Evolutionary conservation across 2,888 invertebrate species (phyloP).

Genomic region (Hoplodrina blanda): DNA sequence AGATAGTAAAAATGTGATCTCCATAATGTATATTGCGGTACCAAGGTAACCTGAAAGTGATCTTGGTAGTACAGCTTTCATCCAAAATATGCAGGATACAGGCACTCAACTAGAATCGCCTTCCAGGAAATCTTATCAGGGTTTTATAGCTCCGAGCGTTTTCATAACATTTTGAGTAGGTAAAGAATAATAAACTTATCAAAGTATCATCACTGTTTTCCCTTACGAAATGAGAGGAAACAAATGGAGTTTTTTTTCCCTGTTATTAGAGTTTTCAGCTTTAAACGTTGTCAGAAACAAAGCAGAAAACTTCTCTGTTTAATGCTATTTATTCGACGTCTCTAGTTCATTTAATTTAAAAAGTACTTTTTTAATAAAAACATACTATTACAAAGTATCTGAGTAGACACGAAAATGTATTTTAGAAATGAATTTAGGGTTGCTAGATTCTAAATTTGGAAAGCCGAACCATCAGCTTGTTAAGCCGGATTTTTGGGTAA

Average conservation of each 20-base stretch:
- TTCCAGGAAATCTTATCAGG: slow-evolving; percentile 38
- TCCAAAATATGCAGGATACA: slow-evolving; percentile 21
- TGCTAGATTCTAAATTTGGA: no score
- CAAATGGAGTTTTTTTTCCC: slow-evolving; percentile 26
- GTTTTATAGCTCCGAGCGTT: slow-evolving; percentile 35
- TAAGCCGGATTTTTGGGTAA: no score
- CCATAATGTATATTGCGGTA: slow-evolving; percentile 15
- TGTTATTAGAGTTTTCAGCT: slow-evolving; percentile 2
- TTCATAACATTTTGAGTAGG: slow-evolving; percentile 29
- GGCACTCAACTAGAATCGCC: slow-evolving; percentile 20
- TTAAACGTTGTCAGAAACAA: slow-evolving; percentile 1
- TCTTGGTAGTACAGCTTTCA: slow-evolving; percentile 3
- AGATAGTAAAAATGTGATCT: slow-evolving; percentile 18
- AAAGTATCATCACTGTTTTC: slow-evolving; percentile 25
- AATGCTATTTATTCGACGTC: no score
- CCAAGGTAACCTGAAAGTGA: slow-evolving; percentile 23
- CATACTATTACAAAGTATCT: no score
- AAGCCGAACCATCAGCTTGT: no score
- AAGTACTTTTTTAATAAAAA: no score
- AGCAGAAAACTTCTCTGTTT: not conserved
- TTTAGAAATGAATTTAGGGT: no score
- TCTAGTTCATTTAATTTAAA: no score
- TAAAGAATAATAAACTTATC: slow-evolving; percentile 39
- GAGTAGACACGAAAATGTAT: no score
- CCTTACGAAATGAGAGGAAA: slow-evolving; percentile 16